phyloP scores from a whole-genome alignment of 2,797 vertebrate genomes.

The Gambusia yucatana region DNA sequence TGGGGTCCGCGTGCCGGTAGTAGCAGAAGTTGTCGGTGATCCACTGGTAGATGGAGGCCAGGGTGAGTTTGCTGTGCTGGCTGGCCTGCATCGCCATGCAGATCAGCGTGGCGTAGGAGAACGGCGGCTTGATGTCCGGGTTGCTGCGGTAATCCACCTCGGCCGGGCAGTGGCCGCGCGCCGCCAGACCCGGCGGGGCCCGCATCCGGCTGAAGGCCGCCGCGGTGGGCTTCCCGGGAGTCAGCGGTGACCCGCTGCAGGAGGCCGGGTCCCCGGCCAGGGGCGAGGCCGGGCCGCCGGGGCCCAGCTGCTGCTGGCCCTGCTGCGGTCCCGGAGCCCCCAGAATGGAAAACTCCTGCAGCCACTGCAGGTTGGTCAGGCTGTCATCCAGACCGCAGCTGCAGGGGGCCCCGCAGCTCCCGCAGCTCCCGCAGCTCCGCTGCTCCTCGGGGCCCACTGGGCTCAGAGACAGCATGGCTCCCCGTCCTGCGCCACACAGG shows the following conservation, averaged over 20 bases:
- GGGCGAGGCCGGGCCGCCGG: slow-evolving; percentile 88
- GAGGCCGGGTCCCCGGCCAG: slow-evolving; percentile 92
- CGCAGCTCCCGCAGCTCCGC: slow-evolving; percentile 61
- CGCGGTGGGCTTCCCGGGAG: slow-evolving; percentile 90
- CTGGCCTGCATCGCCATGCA: slow-evolving; percentile 98
- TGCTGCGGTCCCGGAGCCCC: slow-evolving; percentile 83
- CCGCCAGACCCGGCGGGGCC: slow-evolving; percentile 68
- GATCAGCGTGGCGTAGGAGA: slow-evolving; percentile 95
- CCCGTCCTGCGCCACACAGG: slow-evolving; percentile 28
- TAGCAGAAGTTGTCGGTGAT: slow-evolving; percentile 99
- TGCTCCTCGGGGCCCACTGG: slow-evolving; percentile 73
- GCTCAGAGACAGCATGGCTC: slow-evolving; percentile 78
- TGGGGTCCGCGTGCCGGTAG: slow-evolving; percentile 93
- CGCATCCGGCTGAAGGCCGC: slow-evolving; percentile 84
- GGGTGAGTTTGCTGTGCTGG: slow-evolving; percentile 92
- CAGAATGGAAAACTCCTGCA: slow-evolving; percentile 94
- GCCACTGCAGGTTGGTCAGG: slow-evolving; percentile 96
- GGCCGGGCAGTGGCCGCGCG: slow-evolving; percentile 85
- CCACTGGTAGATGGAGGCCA: slow-evolving; percentile 97
- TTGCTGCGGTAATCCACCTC: slow-evolving; percentile 94
- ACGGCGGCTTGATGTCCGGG: slow-evolving; percentile 90
- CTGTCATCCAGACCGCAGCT: slow-evolving; percentile 87
- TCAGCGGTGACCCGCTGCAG: slow-evolving; percentile 87
- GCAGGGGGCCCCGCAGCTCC: slow-evolving; percentile 60
- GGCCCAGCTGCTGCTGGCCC: slow-evolving; percentile 75